phyloP scores from a whole-genome alignment of 2,113 vertebrate species.

The Pluvianellus socialis region DNA sequence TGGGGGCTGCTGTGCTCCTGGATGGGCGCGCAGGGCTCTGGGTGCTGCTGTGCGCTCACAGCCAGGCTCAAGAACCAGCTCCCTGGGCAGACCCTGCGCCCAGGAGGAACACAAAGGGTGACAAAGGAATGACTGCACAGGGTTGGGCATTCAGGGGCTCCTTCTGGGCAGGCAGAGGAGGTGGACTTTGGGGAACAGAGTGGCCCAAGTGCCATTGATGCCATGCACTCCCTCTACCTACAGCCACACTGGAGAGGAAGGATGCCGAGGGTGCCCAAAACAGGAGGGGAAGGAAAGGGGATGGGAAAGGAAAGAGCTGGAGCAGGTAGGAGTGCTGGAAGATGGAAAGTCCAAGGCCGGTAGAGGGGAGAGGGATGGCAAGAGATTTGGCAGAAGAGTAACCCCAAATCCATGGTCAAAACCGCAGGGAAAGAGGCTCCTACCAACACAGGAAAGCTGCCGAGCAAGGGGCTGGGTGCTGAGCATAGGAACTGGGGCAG shows the following conservation, averaged over 20 bases:
- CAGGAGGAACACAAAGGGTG: neutral
- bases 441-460: accelerated
- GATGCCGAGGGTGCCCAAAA: accelerated
- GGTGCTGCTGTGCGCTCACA: neutral
- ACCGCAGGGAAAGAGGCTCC: accelerated
- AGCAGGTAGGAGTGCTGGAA: neutral
- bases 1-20: neutral
- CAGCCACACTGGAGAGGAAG: neutral
- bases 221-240: neutral
- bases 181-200: neutral
- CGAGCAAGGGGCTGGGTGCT: neutral
- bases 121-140: accelerated
- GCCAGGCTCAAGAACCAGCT: neutral
- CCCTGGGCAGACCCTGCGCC: neutral
- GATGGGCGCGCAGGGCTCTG: neutral
- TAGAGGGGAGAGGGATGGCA: neutral
- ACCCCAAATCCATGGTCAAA: neutral
- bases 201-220: neutral
- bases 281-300: neutral
- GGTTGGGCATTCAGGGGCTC: neutral
- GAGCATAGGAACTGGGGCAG: neutral
- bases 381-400: neutral
- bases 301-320: neutral
- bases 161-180: neutral
- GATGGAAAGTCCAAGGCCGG: neutral